Conservation (phyloP, 2,113 vertebrate genomes). For the Chrysemys picta region DNA sequence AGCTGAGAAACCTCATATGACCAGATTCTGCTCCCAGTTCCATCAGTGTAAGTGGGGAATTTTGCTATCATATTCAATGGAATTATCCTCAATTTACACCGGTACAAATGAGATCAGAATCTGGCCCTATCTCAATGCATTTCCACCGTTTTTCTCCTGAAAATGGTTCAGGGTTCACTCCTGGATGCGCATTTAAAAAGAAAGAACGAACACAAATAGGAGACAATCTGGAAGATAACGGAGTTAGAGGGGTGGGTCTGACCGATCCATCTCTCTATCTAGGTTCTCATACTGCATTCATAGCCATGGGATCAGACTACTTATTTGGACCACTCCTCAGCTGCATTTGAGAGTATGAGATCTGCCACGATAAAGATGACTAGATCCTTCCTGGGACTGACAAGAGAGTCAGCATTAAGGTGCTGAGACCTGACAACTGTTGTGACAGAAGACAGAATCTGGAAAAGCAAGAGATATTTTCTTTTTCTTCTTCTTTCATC, state of each 20-base stretch:
- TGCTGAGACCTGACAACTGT: slow-evolving; percentile 32
- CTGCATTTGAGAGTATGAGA: neutral
- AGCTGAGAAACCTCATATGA: too few species aligned
- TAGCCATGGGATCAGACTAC: neutral
- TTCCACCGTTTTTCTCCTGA: neutral
- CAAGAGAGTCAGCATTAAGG: neutral
- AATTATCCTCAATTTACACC: neutral
- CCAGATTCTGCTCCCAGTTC: neutral
- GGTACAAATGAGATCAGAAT: neutral
- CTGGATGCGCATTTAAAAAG: neutral
- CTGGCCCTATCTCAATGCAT: fast-evolving
- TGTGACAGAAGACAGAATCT: slow-evolving; percentile 27
- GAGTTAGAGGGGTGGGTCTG: neutral
- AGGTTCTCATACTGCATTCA: too few species aligned
- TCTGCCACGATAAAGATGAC: neutral
- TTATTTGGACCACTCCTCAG: neutral
- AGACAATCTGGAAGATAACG: fast-evolving
- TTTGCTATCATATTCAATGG: neutral
- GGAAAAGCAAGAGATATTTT: slow-evolving; percentile 36
- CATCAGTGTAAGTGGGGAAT: neutral
- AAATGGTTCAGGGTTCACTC: neutral
- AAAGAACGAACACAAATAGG: neutral
- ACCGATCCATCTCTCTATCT: neutral
- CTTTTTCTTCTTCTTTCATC: neutral
- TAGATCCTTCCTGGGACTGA: neutral